phyloP scores from a whole-genome alignment of 2,888 invertebrate species.

The Monoplex corrugatus region DNA sequence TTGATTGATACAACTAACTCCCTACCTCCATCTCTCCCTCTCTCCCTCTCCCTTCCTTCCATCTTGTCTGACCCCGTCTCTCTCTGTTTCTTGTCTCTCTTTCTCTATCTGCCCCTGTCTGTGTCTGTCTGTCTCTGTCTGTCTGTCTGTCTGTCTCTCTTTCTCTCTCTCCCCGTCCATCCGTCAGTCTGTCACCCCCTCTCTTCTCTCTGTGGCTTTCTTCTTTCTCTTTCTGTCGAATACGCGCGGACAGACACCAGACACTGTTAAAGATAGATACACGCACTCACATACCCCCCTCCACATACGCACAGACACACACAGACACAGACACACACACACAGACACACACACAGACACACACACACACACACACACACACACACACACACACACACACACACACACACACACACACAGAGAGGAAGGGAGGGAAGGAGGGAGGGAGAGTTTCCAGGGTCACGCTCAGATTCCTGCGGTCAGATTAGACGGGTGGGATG shows the following conservation, averaged over 20 bases:
- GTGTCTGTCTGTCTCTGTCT: not conserved
- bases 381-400: too few species aligned
- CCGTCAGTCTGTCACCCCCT: not conserved
- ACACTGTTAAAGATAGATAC: too few species aligned
- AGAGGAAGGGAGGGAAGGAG: too few species aligned
- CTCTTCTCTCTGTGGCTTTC: not conserved
- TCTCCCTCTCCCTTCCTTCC: constrained; percentile 29
- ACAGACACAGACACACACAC: constrained; percentile 42
- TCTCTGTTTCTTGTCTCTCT: not conserved
- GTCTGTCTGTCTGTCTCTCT: not conserved
- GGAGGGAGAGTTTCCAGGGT: too few species aligned
- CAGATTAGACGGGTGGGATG: too few species aligned
- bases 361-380: too few species aligned
- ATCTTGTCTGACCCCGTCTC: not conserved
- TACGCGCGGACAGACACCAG: not conserved
- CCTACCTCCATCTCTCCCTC: not conserved
- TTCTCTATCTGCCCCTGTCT: not conserved
- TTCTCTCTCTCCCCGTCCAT: not conserved
- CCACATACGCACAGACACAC: not conserved
- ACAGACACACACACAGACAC: not conserved
- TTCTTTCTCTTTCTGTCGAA: not conserved
- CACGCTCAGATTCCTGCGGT: too few species aligned
- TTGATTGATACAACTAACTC: too few species aligned
- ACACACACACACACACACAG: too few species aligned
- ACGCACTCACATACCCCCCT: not conserved